Conservation (phyloP, 1,140 invertebrate genomes). For the Drosophila micromelanica region DNA sequence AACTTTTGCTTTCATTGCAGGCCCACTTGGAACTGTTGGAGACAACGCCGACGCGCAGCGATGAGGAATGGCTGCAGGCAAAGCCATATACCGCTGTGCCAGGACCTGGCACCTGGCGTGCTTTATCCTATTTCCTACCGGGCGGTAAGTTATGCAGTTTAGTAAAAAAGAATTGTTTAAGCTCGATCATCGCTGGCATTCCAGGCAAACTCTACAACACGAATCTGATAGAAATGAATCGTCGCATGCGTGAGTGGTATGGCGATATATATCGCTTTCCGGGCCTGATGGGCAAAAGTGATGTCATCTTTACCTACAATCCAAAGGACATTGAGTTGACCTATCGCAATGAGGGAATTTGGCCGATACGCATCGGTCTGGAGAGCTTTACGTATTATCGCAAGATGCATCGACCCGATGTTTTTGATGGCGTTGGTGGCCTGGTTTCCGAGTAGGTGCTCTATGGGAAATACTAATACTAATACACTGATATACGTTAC, state of each 20-base stretch:
- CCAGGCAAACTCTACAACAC: constrained; percentile 57
- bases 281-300: constrained; percentile 69
- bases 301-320: constrained; percentile 71
- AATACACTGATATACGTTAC: not conserved
- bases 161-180: too few relatives aligned
- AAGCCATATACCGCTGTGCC: constrained; percentile 56
- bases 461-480: too few relatives aligned
- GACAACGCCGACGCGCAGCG: constrained; percentile 29
- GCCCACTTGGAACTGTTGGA: constrained; percentile 41
- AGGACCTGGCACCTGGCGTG: constrained; percentile 46
- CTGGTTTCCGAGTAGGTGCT: constrained; percentile 61
- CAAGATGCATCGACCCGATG: constrained; percentile 60
- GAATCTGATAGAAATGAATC: constrained; percentile 64
- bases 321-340: constrained; percentile 67
- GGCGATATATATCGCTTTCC: constrained; percentile 67
- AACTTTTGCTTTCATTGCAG: constrained; percentile 25
- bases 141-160: constrained; percentile 48
- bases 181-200: not conserved
- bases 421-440: constrained; percentile 69
- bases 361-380: constrained; percentile 73
- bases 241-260: constrained; percentile 60
- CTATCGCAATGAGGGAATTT: constrained; percentile 75
- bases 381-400: constrained; percentile 74
- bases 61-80: constrained; percentile 66
- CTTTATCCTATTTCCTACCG: constrained; percentile 63